Conservation (phyloP, 2,797 vertebrate species). For the Pseudomugil tenellus region DNA sequence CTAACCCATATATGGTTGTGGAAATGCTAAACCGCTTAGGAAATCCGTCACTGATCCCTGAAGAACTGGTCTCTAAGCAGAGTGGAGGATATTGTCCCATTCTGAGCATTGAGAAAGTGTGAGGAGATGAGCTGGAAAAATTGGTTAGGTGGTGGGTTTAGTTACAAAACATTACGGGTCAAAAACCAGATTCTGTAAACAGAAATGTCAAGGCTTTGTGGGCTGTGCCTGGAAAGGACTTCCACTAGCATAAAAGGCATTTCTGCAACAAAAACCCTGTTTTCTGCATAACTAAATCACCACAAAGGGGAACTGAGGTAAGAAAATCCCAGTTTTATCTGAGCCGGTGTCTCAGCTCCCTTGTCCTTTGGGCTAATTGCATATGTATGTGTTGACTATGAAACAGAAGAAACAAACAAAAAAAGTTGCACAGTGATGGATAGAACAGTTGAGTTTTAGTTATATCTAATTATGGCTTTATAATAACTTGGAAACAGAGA, state of each 20-base stretch:
- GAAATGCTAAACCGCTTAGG: conserved; percentile 61
- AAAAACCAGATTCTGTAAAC: conserved; percentile 4
- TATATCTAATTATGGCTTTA: neutral
- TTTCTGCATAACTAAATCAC: conserved; percentile 36
- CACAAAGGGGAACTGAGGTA: conserved; percentile 2
- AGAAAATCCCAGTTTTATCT: conserved; percentile 16
- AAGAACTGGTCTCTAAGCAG: conserved; percentile 36
- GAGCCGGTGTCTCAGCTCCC: conserved; percentile 15
- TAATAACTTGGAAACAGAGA: neutral
- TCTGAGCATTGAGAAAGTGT: conserved; percentile 26
- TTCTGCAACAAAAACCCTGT: conserved; percentile 24
- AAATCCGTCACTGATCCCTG: conserved; percentile 63
- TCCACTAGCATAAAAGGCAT: conserved; percentile 6
- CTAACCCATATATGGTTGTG: conserved; percentile 55
- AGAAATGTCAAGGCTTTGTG: conserved; percentile 31
- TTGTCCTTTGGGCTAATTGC: conserved; percentile 4
- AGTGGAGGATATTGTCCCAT: conserved; percentile 37
- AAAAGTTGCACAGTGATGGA: neutral
- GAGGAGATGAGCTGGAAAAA: conserved; percentile 51
- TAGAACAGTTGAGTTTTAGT: neutral
- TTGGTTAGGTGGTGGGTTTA: conserved; percentile 24
- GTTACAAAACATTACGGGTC: conserved; percentile 35
- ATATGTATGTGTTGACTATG: conserved; percentile 5
- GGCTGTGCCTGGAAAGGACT: conserved; percentile 8
- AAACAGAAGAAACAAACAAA: neutral